Evolutionary conservation across 2,888 invertebrate species (phyloP).

Genomic region (Ametastegia equiseti): DNA sequence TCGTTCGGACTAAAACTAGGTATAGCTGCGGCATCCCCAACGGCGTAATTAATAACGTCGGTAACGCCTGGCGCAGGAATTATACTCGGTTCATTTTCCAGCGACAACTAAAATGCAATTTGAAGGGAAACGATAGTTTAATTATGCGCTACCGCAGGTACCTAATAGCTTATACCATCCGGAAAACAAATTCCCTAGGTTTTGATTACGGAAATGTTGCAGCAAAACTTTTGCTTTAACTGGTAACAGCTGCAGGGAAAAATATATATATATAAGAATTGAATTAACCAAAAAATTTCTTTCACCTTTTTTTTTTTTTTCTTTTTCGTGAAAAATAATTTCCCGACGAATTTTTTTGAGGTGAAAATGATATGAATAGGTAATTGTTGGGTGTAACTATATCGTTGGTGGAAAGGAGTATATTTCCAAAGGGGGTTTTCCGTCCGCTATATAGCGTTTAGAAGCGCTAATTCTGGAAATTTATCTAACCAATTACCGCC

Average conservation of each 20-base stretch:
- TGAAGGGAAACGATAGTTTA: constrained; percentile 43
- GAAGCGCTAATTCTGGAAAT: constrained; percentile 32
- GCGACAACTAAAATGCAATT: constrained; percentile 42
- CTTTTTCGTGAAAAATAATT: no score
- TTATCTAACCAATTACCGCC: constrained; percentile 42
- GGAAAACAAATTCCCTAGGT: constrained; percentile 32
- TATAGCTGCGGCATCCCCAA: not conserved
- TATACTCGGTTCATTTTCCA: constrained; percentile 17
- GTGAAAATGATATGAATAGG: not conserved
- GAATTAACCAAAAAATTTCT: no score
- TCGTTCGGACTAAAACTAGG: not conserved
- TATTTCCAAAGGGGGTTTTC: not conserved
- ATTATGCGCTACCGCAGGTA: constrained; percentile 41
- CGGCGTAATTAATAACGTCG: constrained; percentile 35
- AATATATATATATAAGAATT: not conserved
- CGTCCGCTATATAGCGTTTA: not conserved
- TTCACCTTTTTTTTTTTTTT: no score
- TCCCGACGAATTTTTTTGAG: no score
- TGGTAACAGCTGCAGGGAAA: not conserved
- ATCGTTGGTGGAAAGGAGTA: no score
- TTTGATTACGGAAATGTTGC: constrained; percentile 24
- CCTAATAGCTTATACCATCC: constrained; percentile 31
- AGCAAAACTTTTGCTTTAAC: no score
- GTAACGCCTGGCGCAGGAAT: constrained; percentile 34
- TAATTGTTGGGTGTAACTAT: not conserved